Conservation (phyloP, 1,140 invertebrate species). For the Leptinotarsa defecta region DNA sequence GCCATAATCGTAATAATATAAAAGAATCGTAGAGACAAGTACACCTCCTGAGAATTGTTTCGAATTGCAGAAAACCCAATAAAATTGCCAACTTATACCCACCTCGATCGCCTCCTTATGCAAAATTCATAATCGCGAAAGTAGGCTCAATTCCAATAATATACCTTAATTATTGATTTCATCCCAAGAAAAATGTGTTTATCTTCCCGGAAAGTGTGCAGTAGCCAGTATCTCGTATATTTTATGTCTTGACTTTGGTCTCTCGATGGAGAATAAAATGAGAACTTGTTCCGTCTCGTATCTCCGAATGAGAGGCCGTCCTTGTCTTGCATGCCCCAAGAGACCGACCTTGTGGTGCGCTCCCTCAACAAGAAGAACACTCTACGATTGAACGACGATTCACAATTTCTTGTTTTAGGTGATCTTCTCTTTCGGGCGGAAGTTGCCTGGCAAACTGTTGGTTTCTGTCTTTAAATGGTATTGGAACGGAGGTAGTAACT, state of each 20-base stretch:
- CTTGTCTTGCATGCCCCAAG: slow-evolving; percentile 13
- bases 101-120: slow-evolving; percentile 10
- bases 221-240: slow-evolving; percentile 26
- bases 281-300: slow-evolving; percentile 15
- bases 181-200: slow-evolving; percentile 25
- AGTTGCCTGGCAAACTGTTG: background rate
- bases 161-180: slow-evolving; percentile 22
- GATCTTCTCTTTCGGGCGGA: background rate
- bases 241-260: slow-evolving; percentile 22
- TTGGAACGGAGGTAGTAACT: background rate
- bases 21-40: too few species aligned
- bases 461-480: background rate
- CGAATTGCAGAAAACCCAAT: slow-evolving; percentile 12
- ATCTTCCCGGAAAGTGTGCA: slow-evolving; percentile 18
- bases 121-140: slow-evolving; percentile 15
- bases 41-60: background rate
- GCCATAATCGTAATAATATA: too few species aligned
- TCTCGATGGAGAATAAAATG: slow-evolving; percentile 27
- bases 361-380: background rate
- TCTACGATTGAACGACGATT: background rate
- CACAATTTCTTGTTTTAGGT: background rate
- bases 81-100: slow-evolving; percentile 6
- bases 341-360: background rate
- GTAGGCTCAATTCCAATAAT: slow-evolving; percentile 11
- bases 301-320: background rate